These are phyloP conservation scores for Pseudochirops corinnae DNA, from an alignment of 2,797 vertebrate genomes.

Conservation along the genomic window DNA sequence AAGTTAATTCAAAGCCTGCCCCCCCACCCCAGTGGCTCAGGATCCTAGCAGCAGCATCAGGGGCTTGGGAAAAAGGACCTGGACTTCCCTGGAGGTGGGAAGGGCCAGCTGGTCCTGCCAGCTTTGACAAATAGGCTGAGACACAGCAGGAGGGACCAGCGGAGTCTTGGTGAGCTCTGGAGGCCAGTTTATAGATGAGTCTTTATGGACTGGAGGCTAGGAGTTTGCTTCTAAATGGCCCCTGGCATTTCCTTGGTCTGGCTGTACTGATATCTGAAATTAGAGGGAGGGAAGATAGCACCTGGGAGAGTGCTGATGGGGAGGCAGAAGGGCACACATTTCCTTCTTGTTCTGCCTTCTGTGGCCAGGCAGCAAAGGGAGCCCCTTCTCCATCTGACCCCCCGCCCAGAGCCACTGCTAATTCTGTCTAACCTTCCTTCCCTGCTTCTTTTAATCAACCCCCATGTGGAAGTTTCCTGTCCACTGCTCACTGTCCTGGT, in stretches of 20 bases:
- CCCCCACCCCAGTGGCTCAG: not conserved
- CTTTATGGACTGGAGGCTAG: not conserved
- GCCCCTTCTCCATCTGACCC: not conserved
- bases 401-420: no score
- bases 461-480: not conserved
- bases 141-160: not conserved
- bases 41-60: not conserved
- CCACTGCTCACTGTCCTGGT: not conserved
- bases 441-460: no score
- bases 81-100: not conserved
- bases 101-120: not conserved
- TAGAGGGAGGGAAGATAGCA: not conserved
- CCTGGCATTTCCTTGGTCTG: not conserved
- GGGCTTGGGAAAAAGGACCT: not conserved
- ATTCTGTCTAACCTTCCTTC: no score
- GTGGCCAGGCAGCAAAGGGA: not conserved
- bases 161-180: not conserved
- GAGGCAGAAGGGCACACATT: not conserved
- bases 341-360: not conserved
- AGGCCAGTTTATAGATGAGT: not conserved
- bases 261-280: not conserved
- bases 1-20: not conserved
- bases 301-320: not conserved
- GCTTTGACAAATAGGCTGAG: not conserved
- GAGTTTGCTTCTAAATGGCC: not conserved